These are phyloP conservation scores for Andricus grossulariae DNA, from an alignment of 1,140 invertebrate species.

Conservation along the genomic window DNA sequence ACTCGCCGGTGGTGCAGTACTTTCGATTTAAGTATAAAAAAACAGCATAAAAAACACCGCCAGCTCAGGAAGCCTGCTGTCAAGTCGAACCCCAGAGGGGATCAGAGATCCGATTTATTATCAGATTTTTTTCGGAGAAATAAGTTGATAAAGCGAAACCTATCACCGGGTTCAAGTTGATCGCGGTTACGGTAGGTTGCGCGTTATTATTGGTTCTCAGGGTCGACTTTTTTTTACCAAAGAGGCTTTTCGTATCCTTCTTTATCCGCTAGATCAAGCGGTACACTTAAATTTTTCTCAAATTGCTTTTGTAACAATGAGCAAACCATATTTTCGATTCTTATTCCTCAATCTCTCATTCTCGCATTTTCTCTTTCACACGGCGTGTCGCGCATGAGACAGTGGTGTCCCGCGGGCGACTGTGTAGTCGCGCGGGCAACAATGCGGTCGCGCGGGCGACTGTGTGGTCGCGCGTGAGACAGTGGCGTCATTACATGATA, in stretches of 20 bases:
- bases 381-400: constrained; percentile 26
- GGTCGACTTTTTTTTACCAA: no score
- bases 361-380: background rate
- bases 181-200: no score
- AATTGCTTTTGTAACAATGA: no score
- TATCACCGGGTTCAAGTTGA: background rate
- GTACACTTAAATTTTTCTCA: no score
- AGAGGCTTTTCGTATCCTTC: no score
- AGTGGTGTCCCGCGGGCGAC: constrained; percentile 13
- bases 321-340: constrained; percentile 26
- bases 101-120: background rate
- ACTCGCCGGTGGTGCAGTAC: background rate
- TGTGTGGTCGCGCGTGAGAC: constrained; percentile 20
- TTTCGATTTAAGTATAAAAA: constrained; percentile 31
- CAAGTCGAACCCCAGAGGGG: background rate
- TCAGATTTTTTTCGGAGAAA: constrained; percentile 2
- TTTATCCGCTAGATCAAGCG: no score
- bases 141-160: constrained; percentile 17
- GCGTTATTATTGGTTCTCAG: no score
- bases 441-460: no score
- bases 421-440: no score
- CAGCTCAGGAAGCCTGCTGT: constrained; percentile 12
- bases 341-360: constrained; percentile 26
- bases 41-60: constrained; percentile 26
- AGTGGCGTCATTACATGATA: constrained; percentile 22